A percentile compares a stretch with the other conserved stretches of the same genome.
phyloP scores from a whole-genome alignment of 2,113 vertebrate species.

The Phasianus colchicus region DNA sequence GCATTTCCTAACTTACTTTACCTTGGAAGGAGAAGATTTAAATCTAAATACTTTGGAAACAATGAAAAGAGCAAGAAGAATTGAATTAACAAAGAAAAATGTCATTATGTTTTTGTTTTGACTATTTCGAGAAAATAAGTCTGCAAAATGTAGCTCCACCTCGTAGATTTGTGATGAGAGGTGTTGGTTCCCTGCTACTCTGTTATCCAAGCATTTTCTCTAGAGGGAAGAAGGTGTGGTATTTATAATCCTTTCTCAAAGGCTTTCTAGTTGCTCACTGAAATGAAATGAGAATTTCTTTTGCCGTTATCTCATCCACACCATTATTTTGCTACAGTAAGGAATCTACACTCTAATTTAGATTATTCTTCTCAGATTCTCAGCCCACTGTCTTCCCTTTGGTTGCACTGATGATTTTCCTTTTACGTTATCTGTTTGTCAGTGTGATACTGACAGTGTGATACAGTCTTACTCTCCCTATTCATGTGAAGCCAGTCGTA shows the following conservation, averaged over 20 bases:
- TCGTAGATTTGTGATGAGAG: not conserved
- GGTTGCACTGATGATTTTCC: not conserved
- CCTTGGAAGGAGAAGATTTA: not conserved
- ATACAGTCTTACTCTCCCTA: not conserved
- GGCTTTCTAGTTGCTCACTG: not conserved
- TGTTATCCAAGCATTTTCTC: not conserved
- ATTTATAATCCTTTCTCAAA: not conserved
- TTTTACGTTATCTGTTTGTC: not conserved
- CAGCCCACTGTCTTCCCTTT: not conserved
- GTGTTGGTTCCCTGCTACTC: not conserved
- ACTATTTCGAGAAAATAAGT: not conserved
- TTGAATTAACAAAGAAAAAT: not conserved
- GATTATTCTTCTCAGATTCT: not conserved
- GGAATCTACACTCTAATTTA: not conserved
- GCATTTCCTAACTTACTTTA: not conserved
- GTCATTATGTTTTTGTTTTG: not conserved
- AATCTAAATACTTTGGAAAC: not conserved
- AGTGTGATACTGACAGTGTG: not conserved
- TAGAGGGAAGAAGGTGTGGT: not conserved
- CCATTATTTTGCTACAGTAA: not conserved
- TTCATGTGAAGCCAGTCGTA: not conserved
- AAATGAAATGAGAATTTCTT: not conserved
- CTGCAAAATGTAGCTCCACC: rapidly evolving
- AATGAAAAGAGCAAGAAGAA: not conserved
- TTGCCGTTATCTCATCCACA: not conserved